Base-by-base conservation (phyloP, 1,140 invertebrate species). In the Camponotus floridanus region DNA sequence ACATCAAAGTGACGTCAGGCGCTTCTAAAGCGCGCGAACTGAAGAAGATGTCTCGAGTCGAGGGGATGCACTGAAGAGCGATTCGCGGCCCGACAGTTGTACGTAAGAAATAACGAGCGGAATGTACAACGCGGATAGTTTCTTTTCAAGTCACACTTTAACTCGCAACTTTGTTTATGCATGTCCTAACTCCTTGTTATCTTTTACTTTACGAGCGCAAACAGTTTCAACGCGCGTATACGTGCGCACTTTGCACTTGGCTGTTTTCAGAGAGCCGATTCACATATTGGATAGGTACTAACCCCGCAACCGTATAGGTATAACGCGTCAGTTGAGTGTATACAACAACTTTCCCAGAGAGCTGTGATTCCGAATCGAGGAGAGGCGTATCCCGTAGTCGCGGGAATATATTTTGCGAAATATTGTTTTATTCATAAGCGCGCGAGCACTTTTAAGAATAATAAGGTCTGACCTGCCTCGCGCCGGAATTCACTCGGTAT, bases 151-250 rank as follows among this genome's bases (percentile, higher is more conserved):
- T 55, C 59, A 62, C 51, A 48, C 31, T 70, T 42, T 59, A 70
- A 62, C 85, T 86, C 85, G 39, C 64, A 42, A 51, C 76, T 79
- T 68, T 68, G 65, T 86, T 86, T 86, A 81, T 31, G 45, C 26
- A 51, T 42, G 55, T 78, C 81, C 76, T 86, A 71, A 81, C 85
- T 81, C 65, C 76, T 86, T 86, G 85, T 86, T 86, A 86, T 86
- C 85, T 81, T 86, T 81, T 51, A 81, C 76, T 86, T 81, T 81
- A 86, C 65, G 21, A 79, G 76, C 39, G 42, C 57, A 86, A 81
- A 86, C 85, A 86, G 70, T 81, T 86, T 86, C 55, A 36, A 51
- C 33, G 61, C 31, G 18, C 70, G 57, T 11, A 15, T 33, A 21
- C 3, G 18, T 33, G 21, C 70, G 33, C 48, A 51, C 73, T 21